Percentiles rank a stretch among this genome's conserved stretches.
These are phyloP conservation scores for Tachyglossus aculeatus DNA, from an alignment of 2,797 vertebrate genomes.

Conservation along the genomic window DNA sequence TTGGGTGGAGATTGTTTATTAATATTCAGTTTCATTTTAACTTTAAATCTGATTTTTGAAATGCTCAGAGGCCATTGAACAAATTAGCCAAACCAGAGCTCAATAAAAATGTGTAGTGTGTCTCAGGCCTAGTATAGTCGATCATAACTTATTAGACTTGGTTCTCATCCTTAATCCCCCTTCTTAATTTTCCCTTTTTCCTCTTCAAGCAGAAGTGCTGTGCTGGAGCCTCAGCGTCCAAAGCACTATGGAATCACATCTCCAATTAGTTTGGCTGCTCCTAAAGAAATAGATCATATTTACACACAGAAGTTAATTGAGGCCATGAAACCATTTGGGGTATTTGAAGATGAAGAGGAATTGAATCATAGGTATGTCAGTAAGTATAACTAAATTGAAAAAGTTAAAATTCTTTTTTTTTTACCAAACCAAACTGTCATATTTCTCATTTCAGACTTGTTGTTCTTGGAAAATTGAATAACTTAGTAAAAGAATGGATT, in stretches of 20 bases:
- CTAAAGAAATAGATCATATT: slow-evolving; percentile 87
- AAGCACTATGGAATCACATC: slow-evolving; percentile 92
- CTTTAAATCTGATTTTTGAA: too few species aligned
- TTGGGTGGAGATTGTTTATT: too few species aligned
- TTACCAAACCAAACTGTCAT: not conserved
- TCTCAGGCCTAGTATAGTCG: too few species aligned
- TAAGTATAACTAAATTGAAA: slow-evolving; percentile 19
- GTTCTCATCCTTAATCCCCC: too few species aligned
- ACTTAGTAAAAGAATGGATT: slow-evolving; percentile 96
- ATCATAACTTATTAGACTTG: too few species aligned
- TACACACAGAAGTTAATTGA: slow-evolving; percentile 91
- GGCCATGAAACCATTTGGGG: slow-evolving; percentile 92
- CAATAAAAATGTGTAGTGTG: too few species aligned
- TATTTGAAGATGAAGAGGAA: slow-evolving; percentile 94
- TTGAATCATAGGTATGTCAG: slow-evolving; percentile 86
- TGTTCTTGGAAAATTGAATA: slow-evolving; percentile 92
- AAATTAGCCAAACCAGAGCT: too few species aligned
- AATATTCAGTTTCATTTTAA: too few species aligned
- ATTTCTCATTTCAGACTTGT: slow-evolving; percentile 77
- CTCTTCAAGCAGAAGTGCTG: slow-evolving; percentile 71
- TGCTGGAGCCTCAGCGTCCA: slow-evolving; percentile 81
- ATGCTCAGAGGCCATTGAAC: too few species aligned
- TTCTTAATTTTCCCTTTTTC: slow-evolving; percentile 27
- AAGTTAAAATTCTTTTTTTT: slow-evolving; percentile 28
- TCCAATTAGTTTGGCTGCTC: slow-evolving; percentile 89